A percentile compares a stretch with the other conserved stretches of the same genome.
These are phyloP conservation scores for Macquaria australasica DNA, from an alignment of 2,113 vertebrate genomes.

Conservation along the genomic window DNA sequence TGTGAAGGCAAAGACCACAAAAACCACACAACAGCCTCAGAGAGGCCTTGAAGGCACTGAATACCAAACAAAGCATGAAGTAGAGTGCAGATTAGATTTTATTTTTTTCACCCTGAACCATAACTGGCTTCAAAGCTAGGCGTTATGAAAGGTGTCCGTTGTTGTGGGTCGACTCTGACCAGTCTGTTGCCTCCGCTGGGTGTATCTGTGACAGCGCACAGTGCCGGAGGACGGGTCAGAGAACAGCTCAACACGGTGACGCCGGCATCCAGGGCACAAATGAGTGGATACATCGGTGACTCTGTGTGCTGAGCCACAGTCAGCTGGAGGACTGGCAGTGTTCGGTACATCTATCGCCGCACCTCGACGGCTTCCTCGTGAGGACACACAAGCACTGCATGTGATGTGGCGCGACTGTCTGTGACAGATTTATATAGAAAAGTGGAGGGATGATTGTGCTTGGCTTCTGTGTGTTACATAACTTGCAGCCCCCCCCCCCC, in stretches of 20 bases:
- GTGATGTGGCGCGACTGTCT: conserved; percentile 32
- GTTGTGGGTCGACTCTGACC: not conserved
- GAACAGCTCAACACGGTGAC: conserved; percentile 23
- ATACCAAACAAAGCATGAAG: conserved; percentile 31
- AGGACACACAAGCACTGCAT: not conserved
- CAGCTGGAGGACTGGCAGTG: conserved; percentile 26
- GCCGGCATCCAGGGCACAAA: conserved; percentile 9
- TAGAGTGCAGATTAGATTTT: not conserved
- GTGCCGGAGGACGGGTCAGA: conserved; percentile 14
- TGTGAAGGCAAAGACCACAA: conserved; percentile 25
- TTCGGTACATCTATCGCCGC: not conserved
- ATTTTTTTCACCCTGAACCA: not conserved
- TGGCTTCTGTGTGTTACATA: conserved; percentile 38
- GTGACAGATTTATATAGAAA: not conserved
- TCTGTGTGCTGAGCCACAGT: conserved; percentile 2
- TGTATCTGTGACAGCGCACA: not conserved
- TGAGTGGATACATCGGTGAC: conserved; percentile 24
- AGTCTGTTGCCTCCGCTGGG: not conserved
- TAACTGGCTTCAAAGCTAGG: not conserved
- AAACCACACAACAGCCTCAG: conserved; percentile 12
- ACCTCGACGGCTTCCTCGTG: not conserved
- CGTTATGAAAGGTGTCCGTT: conserved; percentile 2
- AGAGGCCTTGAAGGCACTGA: not conserved
- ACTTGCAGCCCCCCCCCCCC: not conserved
- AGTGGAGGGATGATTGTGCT: conserved; percentile 3